Evolutionary conservation across 2,888 invertebrate species (phyloP).

Genomic region (Cylloceria caligata): DNA sequence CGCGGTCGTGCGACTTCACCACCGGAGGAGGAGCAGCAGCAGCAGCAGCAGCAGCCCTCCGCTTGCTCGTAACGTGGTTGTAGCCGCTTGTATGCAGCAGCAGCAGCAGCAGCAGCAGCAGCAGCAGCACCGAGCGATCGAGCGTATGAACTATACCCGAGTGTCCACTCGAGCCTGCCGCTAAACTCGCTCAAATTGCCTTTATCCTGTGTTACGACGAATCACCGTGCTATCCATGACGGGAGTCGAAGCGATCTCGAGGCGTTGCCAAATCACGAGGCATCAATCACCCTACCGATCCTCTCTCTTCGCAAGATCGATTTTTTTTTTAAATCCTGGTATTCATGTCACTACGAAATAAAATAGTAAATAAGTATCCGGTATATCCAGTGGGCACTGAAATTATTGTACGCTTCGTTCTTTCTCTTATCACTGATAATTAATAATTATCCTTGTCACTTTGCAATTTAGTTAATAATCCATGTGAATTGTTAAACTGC

Average conservation of each 20-base stretch:
- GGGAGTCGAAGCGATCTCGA: constrained; percentile 68
- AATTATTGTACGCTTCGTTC: neutral
- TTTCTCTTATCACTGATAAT: constrained; percentile 1
- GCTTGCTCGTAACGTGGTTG: neutral
- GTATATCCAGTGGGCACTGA: constrained; percentile 4
- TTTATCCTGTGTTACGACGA: constrained; percentile 79
- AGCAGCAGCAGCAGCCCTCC: constrained; percentile 2
- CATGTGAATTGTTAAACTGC: constrained; percentile 7
- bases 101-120: constrained; percentile 4
- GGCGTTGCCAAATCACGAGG: constrained; percentile 74
- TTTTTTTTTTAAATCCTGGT: no score
- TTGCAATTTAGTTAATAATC: neutral
- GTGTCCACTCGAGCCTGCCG: constrained; percentile 69
- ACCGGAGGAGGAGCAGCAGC: neutral
- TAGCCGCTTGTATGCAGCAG: constrained; percentile 20
- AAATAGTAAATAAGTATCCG: neutral
- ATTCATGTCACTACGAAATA: neutral
- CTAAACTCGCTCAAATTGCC: constrained; percentile 79
- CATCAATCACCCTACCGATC: constrained; percentile 48
- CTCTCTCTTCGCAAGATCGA: neutral
- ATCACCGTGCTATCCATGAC: constrained; percentile 77
- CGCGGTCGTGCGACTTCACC: constrained; percentile 7
- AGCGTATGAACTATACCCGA: constrained; percentile 21
- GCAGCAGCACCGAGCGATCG: constrained; percentile 28
- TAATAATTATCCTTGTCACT: neutral